phyloP scores from a whole-genome alignment of 2,888 invertebrate species.

The Poecilobothrus nobilitatus region DNA sequence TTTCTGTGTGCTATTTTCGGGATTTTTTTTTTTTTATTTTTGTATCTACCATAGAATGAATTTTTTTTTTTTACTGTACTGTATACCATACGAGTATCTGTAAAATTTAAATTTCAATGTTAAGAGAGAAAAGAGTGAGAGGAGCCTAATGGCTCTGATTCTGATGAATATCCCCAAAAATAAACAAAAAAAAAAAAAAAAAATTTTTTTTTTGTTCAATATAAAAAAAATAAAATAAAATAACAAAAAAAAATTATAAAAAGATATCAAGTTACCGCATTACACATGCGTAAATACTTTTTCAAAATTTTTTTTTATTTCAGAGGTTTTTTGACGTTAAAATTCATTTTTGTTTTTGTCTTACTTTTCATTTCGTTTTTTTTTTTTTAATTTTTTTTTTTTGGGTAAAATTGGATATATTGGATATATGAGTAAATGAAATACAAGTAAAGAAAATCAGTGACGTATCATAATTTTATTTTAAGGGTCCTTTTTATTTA shows the following conservation, averaged over 20 bases:
- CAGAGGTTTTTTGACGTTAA: slow-evolving; percentile 12
- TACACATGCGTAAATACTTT: slow-evolving; percentile 9
- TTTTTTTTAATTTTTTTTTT: not conserved
- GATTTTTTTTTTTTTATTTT: not conserved
- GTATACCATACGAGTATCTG: too few species aligned
- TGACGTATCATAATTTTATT: too few species aligned
- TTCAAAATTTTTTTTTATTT: slow-evolving; percentile 8
- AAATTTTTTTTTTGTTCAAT: not conserved
- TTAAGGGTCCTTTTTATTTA: too few species aligned
- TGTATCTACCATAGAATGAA: not conserved
- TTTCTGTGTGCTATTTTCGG: slow-evolving; percentile 5
- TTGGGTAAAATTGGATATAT: too few species aligned
- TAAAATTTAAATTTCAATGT: too few species aligned
- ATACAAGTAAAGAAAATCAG: too few species aligned
- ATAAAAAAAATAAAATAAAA: not conserved
- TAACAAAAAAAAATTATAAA: not conserved
- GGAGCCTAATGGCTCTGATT: not conserved
- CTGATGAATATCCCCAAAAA: slow-evolving; percentile 1
- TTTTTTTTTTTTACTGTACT: too few species aligned
- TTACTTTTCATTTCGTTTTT: slow-evolving; percentile 9
- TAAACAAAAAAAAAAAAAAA: not conserved
- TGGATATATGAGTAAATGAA: too few species aligned
- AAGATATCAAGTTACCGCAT: slow-evolving; percentile 5
- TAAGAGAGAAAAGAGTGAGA: not conserved
- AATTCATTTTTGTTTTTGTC: slow-evolving; percentile 13